phyloP scores from a whole-genome alignment of 2,113 vertebrate species.

The Pandion haliaetus region DNA sequence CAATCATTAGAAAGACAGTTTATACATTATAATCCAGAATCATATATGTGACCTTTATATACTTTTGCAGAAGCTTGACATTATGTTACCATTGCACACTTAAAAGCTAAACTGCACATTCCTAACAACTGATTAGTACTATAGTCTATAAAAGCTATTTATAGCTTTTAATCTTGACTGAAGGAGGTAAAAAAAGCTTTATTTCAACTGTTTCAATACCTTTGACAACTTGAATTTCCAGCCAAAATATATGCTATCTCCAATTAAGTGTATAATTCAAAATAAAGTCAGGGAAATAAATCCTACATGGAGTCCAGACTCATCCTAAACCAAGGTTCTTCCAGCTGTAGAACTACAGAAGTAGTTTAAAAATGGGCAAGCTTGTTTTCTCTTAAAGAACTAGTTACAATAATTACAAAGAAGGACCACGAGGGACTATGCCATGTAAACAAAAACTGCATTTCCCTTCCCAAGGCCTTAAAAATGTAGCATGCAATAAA shows the following conservation, averaged over 20 bases:
- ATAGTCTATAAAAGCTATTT: background rate
- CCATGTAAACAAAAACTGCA: background rate
- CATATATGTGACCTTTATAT: background rate
- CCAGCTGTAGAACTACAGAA: background rate
- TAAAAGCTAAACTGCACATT: background rate
- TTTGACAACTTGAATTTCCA: background rate
- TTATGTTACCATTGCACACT: background rate
- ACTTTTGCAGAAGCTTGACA: background rate
- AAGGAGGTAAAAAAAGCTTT: background rate
- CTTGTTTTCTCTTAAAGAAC: background rate
- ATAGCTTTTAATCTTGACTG: background rate
- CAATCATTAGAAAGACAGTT: background rate
- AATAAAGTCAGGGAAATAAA: background rate
- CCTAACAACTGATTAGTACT: background rate
- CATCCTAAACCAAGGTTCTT: background rate
- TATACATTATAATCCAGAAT: background rate
- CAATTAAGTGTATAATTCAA: background rate
- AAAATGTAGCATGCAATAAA: background rate
- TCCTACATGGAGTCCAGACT: background rate
- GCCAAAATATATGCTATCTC: background rate
- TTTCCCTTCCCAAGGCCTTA: background rate
- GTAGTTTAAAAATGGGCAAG: background rate
- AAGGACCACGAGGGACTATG: background rate
- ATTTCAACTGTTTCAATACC: background rate
- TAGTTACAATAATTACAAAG: background rate